Evolutionary conservation across 1,140 invertebrate species (phyloP).

Genomic region (Spodoptera litura): DNA sequence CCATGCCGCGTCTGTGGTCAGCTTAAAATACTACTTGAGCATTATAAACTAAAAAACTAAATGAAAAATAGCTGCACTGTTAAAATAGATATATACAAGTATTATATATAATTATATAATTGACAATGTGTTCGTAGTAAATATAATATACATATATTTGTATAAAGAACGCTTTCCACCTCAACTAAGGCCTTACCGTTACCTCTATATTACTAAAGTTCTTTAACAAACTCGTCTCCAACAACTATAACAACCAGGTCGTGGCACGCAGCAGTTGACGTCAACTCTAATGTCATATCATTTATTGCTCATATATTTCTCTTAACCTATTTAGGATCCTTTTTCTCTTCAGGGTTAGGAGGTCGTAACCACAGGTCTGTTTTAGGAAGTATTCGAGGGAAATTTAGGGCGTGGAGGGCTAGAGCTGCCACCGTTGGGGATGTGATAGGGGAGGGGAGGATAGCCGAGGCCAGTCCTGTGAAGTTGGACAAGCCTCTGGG

Average conservation of each 20-base stretch:
- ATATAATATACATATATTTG: too few species aligned
- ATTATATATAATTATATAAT: too few species aligned
- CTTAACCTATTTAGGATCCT: conserved; percentile 56
- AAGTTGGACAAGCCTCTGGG: conserved; percentile 58
- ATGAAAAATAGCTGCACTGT: too few species aligned
- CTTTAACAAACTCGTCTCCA: not conserved
- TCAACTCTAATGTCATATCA: conserved; percentile 50
- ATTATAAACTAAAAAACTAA: not conserved
- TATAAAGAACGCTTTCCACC: not conserved
- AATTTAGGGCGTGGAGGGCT: conserved; percentile 74
- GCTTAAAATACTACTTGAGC: too few species aligned
- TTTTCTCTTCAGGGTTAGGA: conserved; percentile 68
- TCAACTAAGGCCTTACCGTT: not conserved
- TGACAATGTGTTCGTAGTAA: too few species aligned
- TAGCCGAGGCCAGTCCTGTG: conserved; percentile 54
- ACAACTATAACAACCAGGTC: conserved; percentile 32
- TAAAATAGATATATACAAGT: too few species aligned
- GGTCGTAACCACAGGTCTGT: conserved; percentile 74
- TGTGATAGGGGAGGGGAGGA: conserved; percentile 66
- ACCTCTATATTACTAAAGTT: not conserved
- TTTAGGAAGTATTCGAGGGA: conserved; percentile 77
- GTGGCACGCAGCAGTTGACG: not conserved
- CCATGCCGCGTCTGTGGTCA: too few species aligned
- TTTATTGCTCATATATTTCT: conserved; percentile 41
- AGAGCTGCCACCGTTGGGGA: conserved; percentile 68